Percentiles rank a stretch among this genome's conserved stretches.
These are phyloP conservation scores for Salmo trutta DNA, from an alignment of 2,797 vertebrate genomes.

Conservation along the genomic window DNA sequence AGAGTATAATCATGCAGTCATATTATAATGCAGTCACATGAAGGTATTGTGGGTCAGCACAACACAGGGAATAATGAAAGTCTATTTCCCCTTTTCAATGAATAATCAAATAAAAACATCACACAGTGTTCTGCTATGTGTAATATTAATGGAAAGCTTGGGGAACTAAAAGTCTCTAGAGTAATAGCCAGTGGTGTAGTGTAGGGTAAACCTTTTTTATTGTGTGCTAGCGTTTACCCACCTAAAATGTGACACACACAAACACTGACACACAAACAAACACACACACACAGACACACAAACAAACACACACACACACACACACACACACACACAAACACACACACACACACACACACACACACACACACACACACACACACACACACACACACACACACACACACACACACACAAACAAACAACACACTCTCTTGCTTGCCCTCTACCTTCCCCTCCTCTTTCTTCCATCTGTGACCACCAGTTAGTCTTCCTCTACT, in stretches of 20 bases:
- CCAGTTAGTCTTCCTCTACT: background rate
- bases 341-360: background rate
- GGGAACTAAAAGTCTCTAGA: background rate
- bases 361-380: background rate
- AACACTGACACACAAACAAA: background rate
- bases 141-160: slow-evolving; percentile 6
- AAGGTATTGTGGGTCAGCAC: slow-evolving; percentile 24
- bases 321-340: too few species aligned
- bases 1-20: slow-evolving; percentile 56
- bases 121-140: slow-evolving; percentile 52
- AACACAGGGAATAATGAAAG: slow-evolving; percentile 30
- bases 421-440: background rate
- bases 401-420: too few species aligned
- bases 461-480: background rate
- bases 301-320: background rate
- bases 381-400: background rate
- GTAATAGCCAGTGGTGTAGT: background rate
- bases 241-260: background rate
- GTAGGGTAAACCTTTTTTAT: background rate
- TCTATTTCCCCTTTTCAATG: slow-evolving; percentile 27
- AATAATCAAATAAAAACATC: slow-evolving; percentile 47
- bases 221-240: slow-evolving; percentile 37
- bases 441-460: background rate
- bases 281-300: too few species aligned
- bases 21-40: slow-evolving; percentile 40